A percentile compares a stretch with the other conserved stretches of the same genome.
Evolutionary conservation across 2,797 vertebrate species (phyloP).

Genomic region (Periophthalmus magnuspinnatus): DNA sequence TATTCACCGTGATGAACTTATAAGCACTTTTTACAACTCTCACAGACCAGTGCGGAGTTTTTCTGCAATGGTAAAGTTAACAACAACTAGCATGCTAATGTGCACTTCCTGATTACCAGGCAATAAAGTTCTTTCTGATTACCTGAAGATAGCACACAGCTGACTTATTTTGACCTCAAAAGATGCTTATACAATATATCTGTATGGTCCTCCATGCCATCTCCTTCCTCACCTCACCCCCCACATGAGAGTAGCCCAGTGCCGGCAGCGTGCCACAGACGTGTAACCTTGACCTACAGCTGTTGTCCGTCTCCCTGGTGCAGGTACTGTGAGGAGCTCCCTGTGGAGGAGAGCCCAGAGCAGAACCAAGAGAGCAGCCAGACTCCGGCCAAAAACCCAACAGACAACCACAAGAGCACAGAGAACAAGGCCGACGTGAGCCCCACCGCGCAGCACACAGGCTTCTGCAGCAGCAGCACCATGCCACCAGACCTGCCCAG

Average conservation of each 20-base stretch:
- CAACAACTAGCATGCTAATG: too few relatives aligned
- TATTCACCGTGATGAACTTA: too few relatives aligned
- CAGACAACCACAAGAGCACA: constrained; percentile 71
- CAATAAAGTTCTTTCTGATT: too few relatives aligned
- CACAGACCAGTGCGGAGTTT: too few relatives aligned
- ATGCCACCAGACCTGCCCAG: constrained; percentile 65
- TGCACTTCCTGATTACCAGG: too few relatives aligned
- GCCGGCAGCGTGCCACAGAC: constrained; percentile 46
- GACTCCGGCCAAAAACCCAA: constrained; percentile 83
- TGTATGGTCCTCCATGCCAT: too few relatives aligned
- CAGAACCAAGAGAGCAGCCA: constrained; percentile 76
- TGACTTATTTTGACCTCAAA: too few relatives aligned
- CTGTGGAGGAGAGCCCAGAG: constrained; percentile 83
- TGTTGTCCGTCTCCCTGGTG: constrained; percentile 65
- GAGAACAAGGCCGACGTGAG: constrained; percentile 84
- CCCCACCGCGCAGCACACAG: constrained; percentile 79
- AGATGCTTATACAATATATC: too few relatives aligned
- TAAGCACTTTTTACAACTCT: too few relatives aligned
- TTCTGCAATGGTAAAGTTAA: too few relatives aligned
- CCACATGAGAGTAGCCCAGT: constrained; percentile 18
- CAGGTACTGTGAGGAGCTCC: constrained; percentile 85
- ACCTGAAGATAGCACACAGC: too few relatives aligned
- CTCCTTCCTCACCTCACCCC: constrained; percentile 15
- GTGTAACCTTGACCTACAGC: constrained; percentile 76
- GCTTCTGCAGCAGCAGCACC: constrained; percentile 74